Evolutionary conservation across 2,888 invertebrate species (phyloP), one percentile per base, ranked within the genome.

Genomic region (Calameuta pallipes): DNA sequence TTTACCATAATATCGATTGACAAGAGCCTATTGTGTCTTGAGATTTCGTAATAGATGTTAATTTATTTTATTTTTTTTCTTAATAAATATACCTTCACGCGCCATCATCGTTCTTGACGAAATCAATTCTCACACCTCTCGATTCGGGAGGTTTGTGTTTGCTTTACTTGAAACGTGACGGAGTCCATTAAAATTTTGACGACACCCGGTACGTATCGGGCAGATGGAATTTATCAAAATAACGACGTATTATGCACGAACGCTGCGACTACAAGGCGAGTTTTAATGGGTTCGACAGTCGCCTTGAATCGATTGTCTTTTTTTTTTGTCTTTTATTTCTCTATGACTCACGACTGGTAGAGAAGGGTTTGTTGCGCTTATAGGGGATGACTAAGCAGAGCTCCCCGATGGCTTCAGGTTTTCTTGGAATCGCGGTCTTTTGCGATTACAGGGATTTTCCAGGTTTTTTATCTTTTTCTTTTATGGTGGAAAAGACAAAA

Each of bases 351-450:
- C 71, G 71, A 33, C 71, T 23, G 56, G 9, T 1, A 1, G 71
- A 34, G 31, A 33, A 34, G 71, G 33, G 71, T 71, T 31, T 33
- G 71, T 71, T 23, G 13, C 30, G 15, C 31, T 11, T 13, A 31
- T 6, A 31, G 23, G 71, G 71, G 71, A 34, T 71, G 71, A 71
- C 71, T 71, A 71, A 71, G 71, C 71, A 23, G 31, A 70, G 12
- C 71, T 11, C 31, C 71, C 71, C 33, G 71, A 71, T 15, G 31
- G 34, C 30, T 70, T 6, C 33, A 33, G 30, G 33, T 30, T 71
- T 71, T 31, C 71, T 9, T 9, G 71, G 71, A 71, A 71, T 71
- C 71, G 71, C 23, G 23, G 23, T 56, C 56, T 23, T 9, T 23
- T 0, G 23, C 9, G 56, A 56, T 56, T 56, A 56, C 23, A 9